Conservation (phyloP, 2,888 invertebrate genomes). For the Operophtera brumata region DNA sequence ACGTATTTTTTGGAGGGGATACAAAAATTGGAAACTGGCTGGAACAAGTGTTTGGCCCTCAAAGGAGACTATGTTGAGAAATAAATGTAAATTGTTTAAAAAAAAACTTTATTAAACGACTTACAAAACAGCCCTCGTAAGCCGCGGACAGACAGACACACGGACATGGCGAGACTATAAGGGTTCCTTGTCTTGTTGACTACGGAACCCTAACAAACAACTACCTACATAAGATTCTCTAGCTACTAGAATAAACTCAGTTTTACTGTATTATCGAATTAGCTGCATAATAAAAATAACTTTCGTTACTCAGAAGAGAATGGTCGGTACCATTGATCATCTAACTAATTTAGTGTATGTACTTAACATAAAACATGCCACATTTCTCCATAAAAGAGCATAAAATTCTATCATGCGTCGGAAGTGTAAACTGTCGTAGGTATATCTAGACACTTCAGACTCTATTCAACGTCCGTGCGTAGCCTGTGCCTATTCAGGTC, state of each 20-base stretch:
- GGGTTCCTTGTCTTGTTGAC: too few species aligned
- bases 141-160: too few species aligned
- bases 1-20: too few species aligned
- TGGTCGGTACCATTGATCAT: slow-evolving; percentile 14
- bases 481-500: slow-evolving; percentile 45
- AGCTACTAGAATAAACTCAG: background rate
- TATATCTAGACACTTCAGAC: slow-evolving; percentile 66
- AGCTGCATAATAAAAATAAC: background rate
- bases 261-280: background rate
- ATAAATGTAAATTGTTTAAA: too few species aligned
- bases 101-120: too few species aligned
- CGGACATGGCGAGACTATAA: too few species aligned
- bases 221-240: background rate
- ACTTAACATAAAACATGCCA: slow-evolving; percentile 12
- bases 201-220: too few species aligned
- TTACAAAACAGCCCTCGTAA: too few species aligned
- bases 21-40: too few species aligned
- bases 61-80: too few species aligned
- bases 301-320: background rate
- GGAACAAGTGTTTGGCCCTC: too few species aligned
- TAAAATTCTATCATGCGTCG: slow-evolving; percentile 43
- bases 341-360: slow-evolving; percentile 22
- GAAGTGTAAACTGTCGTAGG: slow-evolving; percentile 52
- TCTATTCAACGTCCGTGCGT: slow-evolving; percentile 69
- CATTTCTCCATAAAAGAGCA: slow-evolving; percentile 33